Conservation (phyloP, 2,888 invertebrate genomes). For the Archips xylosteana region DNA sequence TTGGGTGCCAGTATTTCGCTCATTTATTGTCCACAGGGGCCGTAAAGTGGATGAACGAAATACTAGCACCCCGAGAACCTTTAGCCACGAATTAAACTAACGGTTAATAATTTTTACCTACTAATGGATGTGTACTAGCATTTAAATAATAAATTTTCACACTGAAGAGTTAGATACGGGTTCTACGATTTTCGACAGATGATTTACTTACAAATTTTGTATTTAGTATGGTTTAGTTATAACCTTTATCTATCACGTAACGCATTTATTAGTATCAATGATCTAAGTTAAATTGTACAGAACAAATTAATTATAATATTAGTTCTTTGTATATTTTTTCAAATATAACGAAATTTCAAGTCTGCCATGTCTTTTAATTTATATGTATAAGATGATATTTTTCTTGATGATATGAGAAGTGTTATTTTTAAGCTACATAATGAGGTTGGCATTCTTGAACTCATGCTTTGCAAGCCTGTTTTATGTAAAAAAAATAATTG, state of each 20-base stretch:
- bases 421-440: too few relatives aligned
- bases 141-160: slow-evolving; percentile 15
- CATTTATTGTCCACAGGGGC: background rate
- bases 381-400: background rate
- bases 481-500: too few relatives aligned
- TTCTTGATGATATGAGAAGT: too few relatives aligned
- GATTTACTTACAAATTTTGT: slow-evolving; percentile 22
- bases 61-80: too few relatives aligned
- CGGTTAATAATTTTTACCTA: slow-evolving; percentile 18
- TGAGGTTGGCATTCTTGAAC: too few relatives aligned
- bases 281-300: slow-evolving; percentile 73
- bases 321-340: slow-evolving; percentile 82
- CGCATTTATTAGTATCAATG: slow-evolving; percentile 77
- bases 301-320: slow-evolving; percentile 73
- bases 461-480: too few relatives aligned
- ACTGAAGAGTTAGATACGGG: slow-evolving; percentile 55
- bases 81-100: background rate
- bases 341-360: slow-evolving; percentile 77
- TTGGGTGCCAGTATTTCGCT: background rate
- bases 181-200: slow-evolving; percentile 51
- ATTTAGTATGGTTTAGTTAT: slow-evolving; percentile 35
- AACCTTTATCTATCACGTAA: slow-evolving; percentile 54
- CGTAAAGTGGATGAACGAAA: too few relatives aligned
- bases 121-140: slow-evolving; percentile 24
- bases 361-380: slow-evolving; percentile 40